phyloP scores from a whole-genome alignment of 2,113 vertebrate species.

The Chamaea fasciata region DNA sequence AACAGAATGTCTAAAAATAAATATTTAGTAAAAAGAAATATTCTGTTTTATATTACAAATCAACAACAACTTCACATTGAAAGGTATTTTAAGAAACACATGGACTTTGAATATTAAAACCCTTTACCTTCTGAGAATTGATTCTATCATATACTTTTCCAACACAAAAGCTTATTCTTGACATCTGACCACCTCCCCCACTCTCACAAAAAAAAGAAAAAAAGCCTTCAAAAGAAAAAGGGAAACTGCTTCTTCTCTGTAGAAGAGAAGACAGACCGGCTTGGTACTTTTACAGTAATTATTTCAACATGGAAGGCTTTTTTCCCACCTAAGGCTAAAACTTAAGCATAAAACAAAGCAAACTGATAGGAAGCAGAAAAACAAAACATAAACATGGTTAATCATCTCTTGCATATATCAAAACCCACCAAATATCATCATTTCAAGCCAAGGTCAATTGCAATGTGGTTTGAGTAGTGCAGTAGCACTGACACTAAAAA shows the following conservation, averaged over 20 bases:
- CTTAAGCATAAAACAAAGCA: not conserved
- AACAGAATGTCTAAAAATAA: slow-evolving; percentile 23
- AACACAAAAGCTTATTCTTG: not conserved
- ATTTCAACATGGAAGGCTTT: not conserved
- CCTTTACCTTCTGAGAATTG: not conserved
- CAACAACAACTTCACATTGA: not conserved
- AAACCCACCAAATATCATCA: not conserved
- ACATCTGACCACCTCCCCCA: not conserved
- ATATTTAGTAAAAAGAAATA: not conserved
- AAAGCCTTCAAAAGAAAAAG: not conserved
- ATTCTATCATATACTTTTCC: not conserved
- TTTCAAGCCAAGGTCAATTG: not conserved
- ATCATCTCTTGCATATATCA: not conserved
- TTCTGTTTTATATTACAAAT: not conserved
- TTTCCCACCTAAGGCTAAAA: not conserved
- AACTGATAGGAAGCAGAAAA: not conserved
- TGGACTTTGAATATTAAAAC: not conserved
- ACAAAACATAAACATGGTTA: not conserved
- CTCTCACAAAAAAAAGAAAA: not conserved
- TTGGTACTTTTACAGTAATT: not conserved
- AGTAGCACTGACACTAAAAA: not conserved
- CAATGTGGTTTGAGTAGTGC: not conserved
- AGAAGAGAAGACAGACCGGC: not conserved
- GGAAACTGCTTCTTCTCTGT: not conserved
- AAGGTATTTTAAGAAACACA: not conserved